Percentiles rank a stretch among this genome's conserved stretches.
These are phyloP conservation scores for Heteromormyrus szaboi DNA, from an alignment of 2,797 vertebrate species.

Conservation along the genomic window DNA sequence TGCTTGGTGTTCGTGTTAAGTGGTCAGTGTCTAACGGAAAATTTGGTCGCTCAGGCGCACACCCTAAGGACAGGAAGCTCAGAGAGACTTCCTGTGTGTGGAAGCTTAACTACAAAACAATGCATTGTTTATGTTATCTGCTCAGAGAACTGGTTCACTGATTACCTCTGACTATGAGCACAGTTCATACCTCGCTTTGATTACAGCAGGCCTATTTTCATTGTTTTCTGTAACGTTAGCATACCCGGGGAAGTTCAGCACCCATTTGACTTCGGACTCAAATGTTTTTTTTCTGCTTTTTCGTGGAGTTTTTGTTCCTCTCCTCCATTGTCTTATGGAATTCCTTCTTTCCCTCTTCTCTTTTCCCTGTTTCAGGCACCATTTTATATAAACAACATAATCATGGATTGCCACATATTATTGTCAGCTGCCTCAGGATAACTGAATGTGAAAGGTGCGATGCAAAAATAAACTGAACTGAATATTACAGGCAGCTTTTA, in stretches of 20 bases:
- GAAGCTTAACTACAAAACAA: background rate
- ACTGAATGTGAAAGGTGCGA: background rate
- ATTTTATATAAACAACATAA: background rate
- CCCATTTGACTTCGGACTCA: background rate
- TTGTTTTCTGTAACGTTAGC: background rate
- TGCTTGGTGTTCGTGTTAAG: background rate
- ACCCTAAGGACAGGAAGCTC: conserved; percentile 41
- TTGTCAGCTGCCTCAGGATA: background rate
- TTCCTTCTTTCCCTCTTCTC: background rate
- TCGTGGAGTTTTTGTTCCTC: background rate
- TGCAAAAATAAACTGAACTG: background rate
- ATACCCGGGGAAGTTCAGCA: background rate
- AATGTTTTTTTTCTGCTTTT: background rate
- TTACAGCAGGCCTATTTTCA: background rate
- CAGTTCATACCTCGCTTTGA: background rate
- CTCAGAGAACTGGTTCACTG: background rate
- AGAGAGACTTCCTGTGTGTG: conserved; percentile 40
- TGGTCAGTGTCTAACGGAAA: conserved; percentile 42
- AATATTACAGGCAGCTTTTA: background rate
- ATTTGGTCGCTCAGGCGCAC: conserved; percentile 24
- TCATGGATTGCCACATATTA: background rate
- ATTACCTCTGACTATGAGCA: background rate
- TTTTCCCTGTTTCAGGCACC: background rate
- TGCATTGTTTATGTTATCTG: background rate
- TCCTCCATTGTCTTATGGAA: background rate